These are phyloP conservation scores for Drosophila jambulina DNA, from an alignment of 1,140 invertebrate species.

Conservation along the genomic window DNA sequence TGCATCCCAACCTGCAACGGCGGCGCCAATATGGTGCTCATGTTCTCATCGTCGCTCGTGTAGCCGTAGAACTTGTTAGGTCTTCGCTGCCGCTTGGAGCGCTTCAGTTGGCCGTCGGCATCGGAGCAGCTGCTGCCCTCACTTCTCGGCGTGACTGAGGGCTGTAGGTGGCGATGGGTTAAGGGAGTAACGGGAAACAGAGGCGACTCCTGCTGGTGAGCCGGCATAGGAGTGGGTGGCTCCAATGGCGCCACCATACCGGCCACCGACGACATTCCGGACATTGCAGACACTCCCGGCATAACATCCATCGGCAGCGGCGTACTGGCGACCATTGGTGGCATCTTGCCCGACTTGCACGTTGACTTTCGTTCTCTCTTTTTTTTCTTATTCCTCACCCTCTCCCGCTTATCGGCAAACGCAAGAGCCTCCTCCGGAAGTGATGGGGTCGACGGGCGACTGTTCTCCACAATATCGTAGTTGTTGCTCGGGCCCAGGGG, in stretches of 20 bases:
- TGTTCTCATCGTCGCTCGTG: slow-evolving; percentile 91
- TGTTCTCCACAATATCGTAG: slow-evolving; percentile 87
- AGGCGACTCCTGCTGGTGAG: slow-evolving; percentile 4
- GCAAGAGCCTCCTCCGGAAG: slow-evolving; percentile 84
- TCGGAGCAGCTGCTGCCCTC: slow-evolving; percentile 85
- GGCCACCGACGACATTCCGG: slow-evolving; percentile 1
- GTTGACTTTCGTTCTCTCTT: slow-evolving; percentile 87
- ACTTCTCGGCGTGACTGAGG: slow-evolving; percentile 55
- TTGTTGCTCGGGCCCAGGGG: slow-evolving; percentile 87
- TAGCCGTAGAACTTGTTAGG: slow-evolving; percentile 95
- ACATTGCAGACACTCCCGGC: background rate
- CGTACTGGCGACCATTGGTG: background rate
- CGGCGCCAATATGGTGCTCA: slow-evolving; percentile 60
- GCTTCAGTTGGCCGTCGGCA: slow-evolving; percentile 87
- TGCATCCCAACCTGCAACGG: slow-evolving; percentile 84
- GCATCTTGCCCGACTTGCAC: slow-evolving; percentile 60
- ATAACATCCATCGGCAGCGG: slow-evolving; percentile 5
- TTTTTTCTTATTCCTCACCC: slow-evolving; percentile 87
- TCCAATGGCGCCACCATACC: slow-evolving; percentile 19
- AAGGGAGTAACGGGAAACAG: slow-evolving; percentile 48
- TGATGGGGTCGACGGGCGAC: slow-evolving; percentile 87
- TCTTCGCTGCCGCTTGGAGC: slow-evolving; percentile 91
- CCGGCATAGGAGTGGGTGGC: slow-evolving; percentile 4
- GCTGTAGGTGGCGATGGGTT: slow-evolving; percentile 52
- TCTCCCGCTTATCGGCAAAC: slow-evolving; percentile 83